Conservation (phyloP, 2,888 invertebrate species). For the Macaria notata region DNA sequence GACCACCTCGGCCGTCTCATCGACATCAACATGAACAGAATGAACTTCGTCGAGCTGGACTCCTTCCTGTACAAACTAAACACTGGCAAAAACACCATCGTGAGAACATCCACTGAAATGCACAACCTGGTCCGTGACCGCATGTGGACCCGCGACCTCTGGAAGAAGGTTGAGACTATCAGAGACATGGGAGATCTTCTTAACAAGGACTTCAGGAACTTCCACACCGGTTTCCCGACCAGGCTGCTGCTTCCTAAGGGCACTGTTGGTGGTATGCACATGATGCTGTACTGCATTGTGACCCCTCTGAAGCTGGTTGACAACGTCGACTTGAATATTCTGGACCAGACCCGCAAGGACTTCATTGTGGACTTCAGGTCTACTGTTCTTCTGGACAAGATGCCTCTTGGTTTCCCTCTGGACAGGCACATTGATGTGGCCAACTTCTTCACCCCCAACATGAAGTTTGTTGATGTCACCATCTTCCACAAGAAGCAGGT, state of each 20-base stretch:
- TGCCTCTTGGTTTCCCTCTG: constrained; percentile 88
- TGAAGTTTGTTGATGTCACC: constrained; percentile 84
- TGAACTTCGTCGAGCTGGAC: constrained; percentile 85
- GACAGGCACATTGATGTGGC: constrained; percentile 84
- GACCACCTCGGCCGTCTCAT: constrained; percentile 81
- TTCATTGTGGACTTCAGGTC: constrained; percentile 61
- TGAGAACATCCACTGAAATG: constrained; percentile 84
- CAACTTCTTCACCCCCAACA: constrained; percentile 85
- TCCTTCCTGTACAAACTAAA: constrained; percentile 83
- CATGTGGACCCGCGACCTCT: constrained; percentile 84
- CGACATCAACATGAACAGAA: constrained; percentile 81
- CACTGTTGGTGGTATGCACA: constrained; percentile 84
- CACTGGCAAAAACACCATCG: constrained; percentile 85
- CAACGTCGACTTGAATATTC: constrained; percentile 56
- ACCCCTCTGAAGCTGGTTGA: constrained; percentile 76
- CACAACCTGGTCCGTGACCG: constrained; percentile 85
- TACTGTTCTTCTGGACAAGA: constrained; percentile 80
- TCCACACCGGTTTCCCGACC: constrained; percentile 86
- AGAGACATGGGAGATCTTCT: constrained; percentile 60
- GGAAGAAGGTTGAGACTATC: constrained; percentile 83
- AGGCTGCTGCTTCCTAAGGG: constrained; percentile 88
- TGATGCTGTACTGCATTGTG: constrained; percentile 84
- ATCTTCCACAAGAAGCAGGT: constrained; percentile 83
- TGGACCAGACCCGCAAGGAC: constrained; percentile 74
- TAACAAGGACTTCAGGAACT: constrained; percentile 63